Evolutionary conservation across 1,140 invertebrate genomes (phyloP), one percentile per base, ranked within the genome.

Genomic region (Drosophila biarmipes): DNA sequence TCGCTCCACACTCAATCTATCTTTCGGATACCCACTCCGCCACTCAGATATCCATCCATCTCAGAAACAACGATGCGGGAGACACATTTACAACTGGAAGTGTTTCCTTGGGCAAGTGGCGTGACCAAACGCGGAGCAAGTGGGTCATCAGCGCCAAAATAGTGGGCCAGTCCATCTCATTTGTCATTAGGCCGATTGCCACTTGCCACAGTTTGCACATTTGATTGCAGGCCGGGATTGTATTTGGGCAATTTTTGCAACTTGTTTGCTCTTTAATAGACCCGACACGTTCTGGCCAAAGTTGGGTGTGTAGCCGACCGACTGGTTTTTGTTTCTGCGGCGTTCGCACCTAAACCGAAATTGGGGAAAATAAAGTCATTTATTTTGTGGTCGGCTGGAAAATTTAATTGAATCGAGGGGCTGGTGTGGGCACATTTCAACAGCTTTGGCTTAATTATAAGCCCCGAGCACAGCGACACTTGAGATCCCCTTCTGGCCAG

Each of bases 371-470:
- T 71, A 69, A 17, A 71, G 67, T 69, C 67, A 71, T 71, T 71
- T 71, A 56, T 52, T 71, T 69, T 69, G 64, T 66, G 64, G 45
- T 42, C 52, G 51, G 38, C 64, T 69, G 67, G 67, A 71, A 71
- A 71, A 71, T 71, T 68, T 69, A 71, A 69, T 71, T 71, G 67
- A 71, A 69, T 53, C n/a, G 66, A 69, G 48, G 68, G 63, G 21
- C 37, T 38, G 29, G 63, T 69, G 64, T 71, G 67, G 67, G 67
- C 67, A 71, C 67, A 71, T 71, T 71, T 71, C 67, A 71, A 71
- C 67, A 71, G 67, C 67, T 71, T 71, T 69, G 67, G 67, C 67
- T 71, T 71, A 71, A 71, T 71, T 71, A 69, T 71, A 71, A 71
- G 64, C 66, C 51, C 40, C 62, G 17, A 31, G 17, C 35, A 17